Base-by-base conservation (phyloP, 2,797 vertebrate genomes). In the Discoglossus pictus region DNA sequence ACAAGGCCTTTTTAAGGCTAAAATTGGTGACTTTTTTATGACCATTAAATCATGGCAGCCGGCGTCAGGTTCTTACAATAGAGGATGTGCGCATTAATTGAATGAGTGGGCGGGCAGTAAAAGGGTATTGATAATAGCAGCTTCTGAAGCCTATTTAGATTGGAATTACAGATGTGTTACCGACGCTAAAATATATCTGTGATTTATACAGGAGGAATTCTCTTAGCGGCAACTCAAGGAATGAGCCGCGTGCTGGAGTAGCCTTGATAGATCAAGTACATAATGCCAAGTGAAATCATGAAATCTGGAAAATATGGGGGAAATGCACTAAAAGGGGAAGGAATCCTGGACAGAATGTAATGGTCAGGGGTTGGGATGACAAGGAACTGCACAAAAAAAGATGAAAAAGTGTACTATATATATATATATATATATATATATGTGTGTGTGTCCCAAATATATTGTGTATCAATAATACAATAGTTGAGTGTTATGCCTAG, bases 71-170 rank as follows among this genome's bases (percentile, higher is more conserved):
- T 73, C 72, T 77, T 67, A 71, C 24, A 58, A 51, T 65, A 63
- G 74, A 56, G 13, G 21, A 75, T 55, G 64, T 60, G 76, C 65
- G 66, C 66, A 73, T 78, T 79, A 80, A 78, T 74, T 78, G 76
- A 81, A 74, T 62, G 75, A 74, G 65, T 52, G 67, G 73, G 74
- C 66, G 65, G 68, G 62, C 54, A 9, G 17, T 64, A 65, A 24
- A 17, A 4, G 73, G 79, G 78, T 82, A 81, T 79, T 78, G 78
- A 81, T 75, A 79, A 76, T 65, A 69, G 71, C 72, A 69, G 73
- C 76, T 55, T 64, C 58, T 16, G 62, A 16, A 69, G 53, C 75
- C 80, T 76, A 78, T 77, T 73, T 68, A 75, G 53, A 31, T 73
- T 76, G 55, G 50, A 60, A 60, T 43, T 24, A 53, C 51, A 53